phyloP scores from a whole-genome alignment of 2,113 vertebrate species.

The Nanorana parkeri region DNA sequence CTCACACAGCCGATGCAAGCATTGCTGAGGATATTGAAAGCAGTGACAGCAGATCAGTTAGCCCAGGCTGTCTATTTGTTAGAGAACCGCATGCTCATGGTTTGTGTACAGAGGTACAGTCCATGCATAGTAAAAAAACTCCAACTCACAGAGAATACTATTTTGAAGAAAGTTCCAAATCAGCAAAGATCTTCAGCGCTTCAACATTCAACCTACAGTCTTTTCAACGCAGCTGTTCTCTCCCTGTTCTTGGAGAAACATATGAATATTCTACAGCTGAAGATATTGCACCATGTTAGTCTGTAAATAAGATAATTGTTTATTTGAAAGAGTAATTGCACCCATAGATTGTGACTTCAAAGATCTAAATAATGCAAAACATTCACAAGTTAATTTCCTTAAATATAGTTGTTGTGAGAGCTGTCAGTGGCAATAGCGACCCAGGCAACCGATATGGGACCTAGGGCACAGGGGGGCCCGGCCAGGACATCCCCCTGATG shows the following conservation, averaged over 20 bases:
- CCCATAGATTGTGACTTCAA: background rate
- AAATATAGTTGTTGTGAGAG: too few relatives aligned
- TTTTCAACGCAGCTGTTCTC: constrained; percentile 81
- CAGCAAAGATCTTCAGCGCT: constrained; percentile 76
- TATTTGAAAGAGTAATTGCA: background rate
- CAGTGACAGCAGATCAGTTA: constrained; percentile 70
- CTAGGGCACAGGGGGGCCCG: too few relatives aligned
- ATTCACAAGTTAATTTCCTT: too few relatives aligned
- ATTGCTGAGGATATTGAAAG: constrained; percentile 69
- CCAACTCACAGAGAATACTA: constrained; percentile 67
- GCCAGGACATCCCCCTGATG: too few relatives aligned
- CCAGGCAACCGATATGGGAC: too few relatives aligned
- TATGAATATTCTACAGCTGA: constrained; percentile 84
- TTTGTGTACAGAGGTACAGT: constrained; percentile 64
- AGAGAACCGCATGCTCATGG: constrained; percentile 64
- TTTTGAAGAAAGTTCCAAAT: constrained; percentile 69
- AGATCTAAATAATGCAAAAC: too few relatives aligned
- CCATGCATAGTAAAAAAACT: constrained; percentile 68
- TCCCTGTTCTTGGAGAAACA: constrained; percentile 75
- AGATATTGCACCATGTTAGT: constrained; percentile 72
- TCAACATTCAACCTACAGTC: constrained; percentile 77
- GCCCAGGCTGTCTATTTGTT: constrained; percentile 73
- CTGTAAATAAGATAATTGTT: too few relatives aligned
- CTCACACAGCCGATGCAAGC: constrained; percentile 81
- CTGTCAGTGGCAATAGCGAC: too few relatives aligned